Conservation (phyloP, 2,888 invertebrate species). For the Halictus quadricinctus region DNA sequence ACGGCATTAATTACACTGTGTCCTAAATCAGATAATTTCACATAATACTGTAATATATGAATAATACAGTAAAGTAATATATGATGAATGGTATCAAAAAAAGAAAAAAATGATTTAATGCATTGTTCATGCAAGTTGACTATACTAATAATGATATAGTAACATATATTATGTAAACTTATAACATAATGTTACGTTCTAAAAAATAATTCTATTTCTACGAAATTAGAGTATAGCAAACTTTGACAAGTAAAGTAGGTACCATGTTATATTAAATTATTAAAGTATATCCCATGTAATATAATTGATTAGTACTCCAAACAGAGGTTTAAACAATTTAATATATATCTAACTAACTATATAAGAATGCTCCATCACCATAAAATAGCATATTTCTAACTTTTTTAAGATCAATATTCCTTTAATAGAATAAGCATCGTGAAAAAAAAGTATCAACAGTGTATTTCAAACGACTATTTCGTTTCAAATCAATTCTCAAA, state of each 20-base stretch:
- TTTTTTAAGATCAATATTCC: constrained; percentile 26
- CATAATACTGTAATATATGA: constrained; percentile 18
- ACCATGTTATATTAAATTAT: constrained; percentile 74
- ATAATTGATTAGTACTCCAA: constrained; percentile 67
- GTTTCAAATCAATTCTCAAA: constrained; percentile 18
- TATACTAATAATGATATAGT: constrained; percentile 32
- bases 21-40: constrained; percentile 15
- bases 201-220: constrained; percentile 69
- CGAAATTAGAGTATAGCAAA: constrained; percentile 76
- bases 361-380: constrained; percentile 76
- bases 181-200: constrained; percentile 31
- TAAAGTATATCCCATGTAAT: constrained; percentile 56
- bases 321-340: constrained; percentile 49
- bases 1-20: constrained; percentile 22
- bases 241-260: constrained; percentile 83
- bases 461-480: constrained; percentile 20
- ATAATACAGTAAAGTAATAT: not conserved
- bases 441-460: constrained; percentile 11
- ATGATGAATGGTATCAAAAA: not conserved
- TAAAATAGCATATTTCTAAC: constrained; percentile 50
- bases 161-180: constrained; percentile 26
- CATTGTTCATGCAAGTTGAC: constrained; percentile 56
- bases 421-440: constrained; percentile 13
- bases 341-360: constrained; percentile 43
- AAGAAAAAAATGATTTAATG: constrained; percentile 7